These are phyloP conservation scores for Rhodophaea formosa DNA, from an alignment of 2,888 invertebrate species.

Conservation along the genomic window DNA sequence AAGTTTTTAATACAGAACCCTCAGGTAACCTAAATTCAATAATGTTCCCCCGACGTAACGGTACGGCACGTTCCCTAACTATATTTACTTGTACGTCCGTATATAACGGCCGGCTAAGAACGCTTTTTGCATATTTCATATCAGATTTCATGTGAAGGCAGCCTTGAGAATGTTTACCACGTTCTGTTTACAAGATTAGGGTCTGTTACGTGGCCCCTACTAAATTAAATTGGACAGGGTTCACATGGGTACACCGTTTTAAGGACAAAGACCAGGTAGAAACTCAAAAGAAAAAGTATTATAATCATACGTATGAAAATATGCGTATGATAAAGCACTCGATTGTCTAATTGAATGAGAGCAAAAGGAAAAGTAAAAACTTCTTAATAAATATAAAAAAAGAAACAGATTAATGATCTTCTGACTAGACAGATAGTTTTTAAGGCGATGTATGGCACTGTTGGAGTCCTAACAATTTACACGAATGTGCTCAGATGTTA, in stretches of 20 bases:
- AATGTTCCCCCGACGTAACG: slow-evolving; percentile 27
- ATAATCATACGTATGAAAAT: too few species aligned
- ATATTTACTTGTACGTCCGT: slow-evolving; percentile 22
- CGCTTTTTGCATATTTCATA: slow-evolving; percentile 52
- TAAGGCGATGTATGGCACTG: too few species aligned
- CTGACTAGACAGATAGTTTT: too few species aligned
- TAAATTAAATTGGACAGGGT: background rate
- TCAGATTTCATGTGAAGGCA: slow-evolving; percentile 39
- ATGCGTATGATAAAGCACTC: too few species aligned
- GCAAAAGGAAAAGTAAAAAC: too few species aligned
- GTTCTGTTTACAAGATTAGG: slow-evolving; percentile 30
- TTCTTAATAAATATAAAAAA: too few species aligned
- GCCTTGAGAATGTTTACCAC: slow-evolving; percentile 36
- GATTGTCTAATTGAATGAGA: too few species aligned
- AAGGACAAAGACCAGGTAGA: background rate
- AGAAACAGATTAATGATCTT: too few species aligned
- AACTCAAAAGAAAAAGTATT: background rate
- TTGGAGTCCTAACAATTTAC: too few species aligned
- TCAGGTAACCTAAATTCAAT: slow-evolving; percentile 35
- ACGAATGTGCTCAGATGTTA: too few species aligned
- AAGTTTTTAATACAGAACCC: slow-evolving; percentile 15
- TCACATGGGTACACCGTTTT: too few species aligned
- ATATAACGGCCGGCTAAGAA: slow-evolving; percentile 31
- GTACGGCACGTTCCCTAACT: slow-evolving; percentile 19
- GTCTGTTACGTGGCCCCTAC: background rate